These are phyloP conservation scores for Hippocampus comes DNA, from an alignment of 2,113 vertebrate genomes.

Conservation along the genomic window DNA sequence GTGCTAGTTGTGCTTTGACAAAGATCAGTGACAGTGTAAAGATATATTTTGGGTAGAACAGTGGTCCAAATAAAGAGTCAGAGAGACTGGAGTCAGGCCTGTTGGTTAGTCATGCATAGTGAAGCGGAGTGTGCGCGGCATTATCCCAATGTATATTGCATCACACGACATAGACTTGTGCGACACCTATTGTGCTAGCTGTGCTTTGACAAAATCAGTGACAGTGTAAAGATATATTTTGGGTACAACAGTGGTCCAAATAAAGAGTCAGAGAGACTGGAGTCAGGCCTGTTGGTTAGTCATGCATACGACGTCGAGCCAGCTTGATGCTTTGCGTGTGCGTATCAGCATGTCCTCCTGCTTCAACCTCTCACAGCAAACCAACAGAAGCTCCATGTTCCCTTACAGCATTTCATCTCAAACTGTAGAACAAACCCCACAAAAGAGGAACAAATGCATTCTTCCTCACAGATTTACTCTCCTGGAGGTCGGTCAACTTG, in stretches of 20 bases:
- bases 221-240: background rate
- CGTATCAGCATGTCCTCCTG: background rate
- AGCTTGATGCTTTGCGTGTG: background rate
- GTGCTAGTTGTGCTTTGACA: constrained; percentile 23
- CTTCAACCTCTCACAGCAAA: constrained; percentile 20
- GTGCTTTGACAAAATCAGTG: constrained; percentile 21
- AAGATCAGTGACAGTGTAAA: background rate
- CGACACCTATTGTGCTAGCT: constrained; percentile 30
- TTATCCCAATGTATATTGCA: constrained; percentile 26
- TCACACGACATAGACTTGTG: constrained; percentile 7
- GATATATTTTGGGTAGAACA: background rate
- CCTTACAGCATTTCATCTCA: constrained; percentile 25
- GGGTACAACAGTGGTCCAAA: background rate
- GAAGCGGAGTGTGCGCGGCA: constrained; percentile 1
- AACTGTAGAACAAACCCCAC: constrained; percentile 44
- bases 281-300: background rate
- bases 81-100: background rate
- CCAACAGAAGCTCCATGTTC: constrained; percentile 28
- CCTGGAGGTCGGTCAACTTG: background rate
- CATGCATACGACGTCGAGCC: too few species aligned
- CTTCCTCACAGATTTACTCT: constrained; percentile 24
- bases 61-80: background rate
- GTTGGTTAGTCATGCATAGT: background rate
- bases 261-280: background rate
- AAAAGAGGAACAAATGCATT: constrained; percentile 47